Evolutionary conservation across 2,888 invertebrate species (phyloP).

Genomic region (Acanthosoma haemorrhoidale): DNA sequence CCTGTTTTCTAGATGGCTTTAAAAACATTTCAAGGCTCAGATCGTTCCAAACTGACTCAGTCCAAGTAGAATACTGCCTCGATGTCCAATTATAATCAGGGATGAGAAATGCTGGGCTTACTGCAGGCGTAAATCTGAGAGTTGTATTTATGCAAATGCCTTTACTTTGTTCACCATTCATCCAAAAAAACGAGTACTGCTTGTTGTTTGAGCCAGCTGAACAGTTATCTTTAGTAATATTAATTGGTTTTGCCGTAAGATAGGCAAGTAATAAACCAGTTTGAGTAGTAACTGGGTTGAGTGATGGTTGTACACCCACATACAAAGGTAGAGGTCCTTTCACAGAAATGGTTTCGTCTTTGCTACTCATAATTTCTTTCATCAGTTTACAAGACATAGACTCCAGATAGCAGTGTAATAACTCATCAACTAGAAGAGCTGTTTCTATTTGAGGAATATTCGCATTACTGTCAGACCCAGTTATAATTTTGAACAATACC

Average conservation of each 20-base stretch:
- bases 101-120: conserved; percentile 77
- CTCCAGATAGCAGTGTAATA: conserved; percentile 70
- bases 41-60: conserved; percentile 77
- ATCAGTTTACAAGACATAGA: conserved; percentile 66
- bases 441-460: conserved; percentile 43
- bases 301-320: conserved; percentile 55
- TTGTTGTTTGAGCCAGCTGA: conserved; percentile 44
- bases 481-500: background rate
- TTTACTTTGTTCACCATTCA: conserved; percentile 55
- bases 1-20: conserved; percentile 58
- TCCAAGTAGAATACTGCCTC: conserved; percentile 77
- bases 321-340: conserved; percentile 52
- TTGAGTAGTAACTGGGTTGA: conserved; percentile 52
- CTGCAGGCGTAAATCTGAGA: conserved; percentile 66
- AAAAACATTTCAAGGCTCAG: conserved; percentile 73
- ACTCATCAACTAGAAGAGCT: conserved; percentile 56
- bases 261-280: conserved; percentile 59
- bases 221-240: conserved; percentile 49
- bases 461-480: background rate
- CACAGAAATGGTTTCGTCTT: conserved; percentile 49
- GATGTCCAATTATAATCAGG: conserved; percentile 69
- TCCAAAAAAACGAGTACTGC: conserved; percentile 49
- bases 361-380: conserved; percentile 48
- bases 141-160: conserved; percentile 67
- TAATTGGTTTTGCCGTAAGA: conserved; percentile 52